These are phyloP conservation scores for Eurystomus glaucurus DNA, from an alignment of 2,797 vertebrate species.

Conservation along the genomic window DNA sequence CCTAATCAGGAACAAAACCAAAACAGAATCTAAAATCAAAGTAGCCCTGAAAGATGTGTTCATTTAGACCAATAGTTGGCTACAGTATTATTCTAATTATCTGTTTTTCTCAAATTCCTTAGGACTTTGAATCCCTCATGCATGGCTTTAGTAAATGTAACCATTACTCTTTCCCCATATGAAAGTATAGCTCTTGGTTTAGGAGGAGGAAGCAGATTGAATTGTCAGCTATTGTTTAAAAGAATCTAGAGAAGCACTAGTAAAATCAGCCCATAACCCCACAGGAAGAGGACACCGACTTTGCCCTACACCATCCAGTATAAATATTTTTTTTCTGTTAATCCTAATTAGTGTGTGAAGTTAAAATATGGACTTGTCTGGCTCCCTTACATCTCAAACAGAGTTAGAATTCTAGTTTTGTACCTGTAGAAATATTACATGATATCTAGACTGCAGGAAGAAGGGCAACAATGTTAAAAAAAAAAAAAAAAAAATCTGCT, in stretches of 20 bases:
- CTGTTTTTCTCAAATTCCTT: constrained; percentile 44
- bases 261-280: neutral
- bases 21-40: neutral
- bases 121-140: neutral
- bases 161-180: neutral
- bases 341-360: neutral
- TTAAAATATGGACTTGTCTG: neutral
- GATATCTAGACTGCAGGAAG: neutral
- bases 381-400: neutral
- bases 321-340: neutral
- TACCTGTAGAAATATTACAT: neutral
- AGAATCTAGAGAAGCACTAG: neutral
- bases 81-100: constrained; percentile 6
- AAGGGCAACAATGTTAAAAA: neutral
- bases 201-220: neutral
- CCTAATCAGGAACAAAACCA: neutral
- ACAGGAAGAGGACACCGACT: neutral
- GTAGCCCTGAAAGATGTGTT: neutral
- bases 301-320: neutral
- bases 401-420: neutral
- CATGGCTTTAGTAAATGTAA: constrained; percentile 3
- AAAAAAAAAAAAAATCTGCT: neutral
- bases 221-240: neutral
- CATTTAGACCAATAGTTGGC: neutral
- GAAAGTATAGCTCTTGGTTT: constrained; percentile 14